A percentile compares a stretch with the other conserved stretches of the same genome.
These are phyloP conservation scores for Himalopsyche phryganea DNA, from an alignment of 1,140 invertebrate genomes.

Conservation along the genomic window DNA sequence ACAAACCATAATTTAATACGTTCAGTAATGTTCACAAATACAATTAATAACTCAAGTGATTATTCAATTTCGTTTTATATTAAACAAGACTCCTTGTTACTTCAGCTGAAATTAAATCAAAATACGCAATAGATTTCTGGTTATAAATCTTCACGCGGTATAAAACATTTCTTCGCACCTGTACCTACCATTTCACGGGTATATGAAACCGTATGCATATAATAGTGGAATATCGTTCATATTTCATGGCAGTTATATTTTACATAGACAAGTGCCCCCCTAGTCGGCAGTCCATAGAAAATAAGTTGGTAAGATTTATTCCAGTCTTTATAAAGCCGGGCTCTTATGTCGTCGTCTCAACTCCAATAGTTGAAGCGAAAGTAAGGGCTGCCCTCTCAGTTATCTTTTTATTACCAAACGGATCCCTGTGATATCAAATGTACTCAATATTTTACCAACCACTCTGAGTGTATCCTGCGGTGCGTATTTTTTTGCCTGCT, in stretches of 20 bases:
- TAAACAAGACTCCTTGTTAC: too few species aligned
- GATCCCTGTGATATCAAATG: too few species aligned
- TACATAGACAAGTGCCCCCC: conserved; percentile 27
- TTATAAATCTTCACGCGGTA: conserved; percentile 21
- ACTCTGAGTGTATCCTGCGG: not conserved
- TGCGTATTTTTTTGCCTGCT: not conserved
- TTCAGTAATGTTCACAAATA: too few species aligned
- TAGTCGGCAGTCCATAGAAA: conserved; percentile 30
- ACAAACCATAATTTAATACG: too few species aligned
- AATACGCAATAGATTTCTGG: not conserved
- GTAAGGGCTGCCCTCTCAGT: too few species aligned
- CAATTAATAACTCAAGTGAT: too few species aligned
- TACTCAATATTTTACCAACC: too few species aligned
- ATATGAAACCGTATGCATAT: conserved; percentile 6
- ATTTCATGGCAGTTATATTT: conserved; percentile 29
- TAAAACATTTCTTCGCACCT: conserved; percentile 16
- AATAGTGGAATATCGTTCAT: conserved; percentile 22
- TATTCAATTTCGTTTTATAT: too few species aligned
- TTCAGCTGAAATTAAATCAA: too few species aligned
- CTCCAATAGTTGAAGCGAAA: conserved; percentile 12
- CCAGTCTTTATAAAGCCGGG: conserved; percentile 25
- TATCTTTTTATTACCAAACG: too few species aligned
- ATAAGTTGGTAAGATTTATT: conserved; percentile 35
- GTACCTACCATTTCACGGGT: conserved; percentile 10
- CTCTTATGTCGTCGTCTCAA: conserved; percentile 19